Evolutionary conservation across 2,113 vertebrate species (phyloP).

Genomic region (Thinocorus orbignyianus): DNA sequence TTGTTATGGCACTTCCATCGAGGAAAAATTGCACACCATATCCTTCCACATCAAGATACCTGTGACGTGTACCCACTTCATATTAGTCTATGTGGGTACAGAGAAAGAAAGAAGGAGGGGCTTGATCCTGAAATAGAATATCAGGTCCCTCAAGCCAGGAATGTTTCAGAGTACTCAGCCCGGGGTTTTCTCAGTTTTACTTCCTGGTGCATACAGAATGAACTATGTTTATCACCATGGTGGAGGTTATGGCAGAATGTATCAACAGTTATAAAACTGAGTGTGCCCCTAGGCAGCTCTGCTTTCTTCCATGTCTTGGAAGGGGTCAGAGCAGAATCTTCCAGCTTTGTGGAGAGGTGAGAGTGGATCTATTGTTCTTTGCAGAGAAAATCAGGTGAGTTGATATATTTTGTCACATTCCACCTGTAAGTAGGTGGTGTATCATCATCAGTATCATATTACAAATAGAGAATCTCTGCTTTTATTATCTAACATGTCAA

Average conservation of each 20-base stretch:
- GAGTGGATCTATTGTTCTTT: neutral
- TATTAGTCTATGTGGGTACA: neutral
- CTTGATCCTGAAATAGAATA: neutral
- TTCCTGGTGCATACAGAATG: neutral
- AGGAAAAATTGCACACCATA: neutral
- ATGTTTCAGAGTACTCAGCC: neutral
- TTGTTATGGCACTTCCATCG: neutral
- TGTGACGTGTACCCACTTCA: neutral
- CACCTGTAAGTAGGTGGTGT: neutral
- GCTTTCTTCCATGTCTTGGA: neutral
- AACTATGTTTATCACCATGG: neutral
- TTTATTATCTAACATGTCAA: neutral
- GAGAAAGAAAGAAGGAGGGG: neutral
- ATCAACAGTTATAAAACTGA: neutral
- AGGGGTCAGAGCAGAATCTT: neutral
- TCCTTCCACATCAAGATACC: neutral
- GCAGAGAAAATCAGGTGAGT: neutral
- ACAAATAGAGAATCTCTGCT: neutral
- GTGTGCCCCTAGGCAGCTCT: neutral
- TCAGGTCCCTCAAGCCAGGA: neutral
- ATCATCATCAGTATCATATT: neutral
- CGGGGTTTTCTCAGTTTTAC: neutral
- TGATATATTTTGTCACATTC: neutral
- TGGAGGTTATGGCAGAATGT: neutral
- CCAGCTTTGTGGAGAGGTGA: neutral